phyloP scores from a whole-genome alignment of 2,888 invertebrate species.

The Nephrotoma guestfalica region DNA sequence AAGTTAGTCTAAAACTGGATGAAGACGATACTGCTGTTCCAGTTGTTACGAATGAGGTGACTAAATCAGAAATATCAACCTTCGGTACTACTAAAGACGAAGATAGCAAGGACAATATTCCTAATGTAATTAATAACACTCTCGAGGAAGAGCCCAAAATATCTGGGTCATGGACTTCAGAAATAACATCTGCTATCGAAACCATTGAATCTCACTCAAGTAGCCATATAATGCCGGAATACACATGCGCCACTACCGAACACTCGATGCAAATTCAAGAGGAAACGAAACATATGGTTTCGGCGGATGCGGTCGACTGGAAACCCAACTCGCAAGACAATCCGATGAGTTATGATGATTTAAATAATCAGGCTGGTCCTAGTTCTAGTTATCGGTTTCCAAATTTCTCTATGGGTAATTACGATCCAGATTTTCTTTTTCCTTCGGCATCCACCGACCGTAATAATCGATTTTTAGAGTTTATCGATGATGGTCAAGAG shows the following conservation, averaged over 20 bases:
- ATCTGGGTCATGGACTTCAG: neutral
- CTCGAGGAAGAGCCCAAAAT: neutral
- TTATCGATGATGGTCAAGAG: conserved; percentile 3
- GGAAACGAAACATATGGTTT: neutral
- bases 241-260: neutral
- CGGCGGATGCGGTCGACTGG: neutral
- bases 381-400: conserved; percentile 7
- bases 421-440: neutral
- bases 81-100: neutral
- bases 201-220: neutral
- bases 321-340: neutral
- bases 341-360: neutral
- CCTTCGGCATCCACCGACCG: neutral
- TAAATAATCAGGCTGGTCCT: conserved; percentile 3
- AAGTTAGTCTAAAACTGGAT: neutral
- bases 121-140: neutral
- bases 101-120: neutral
- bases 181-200: neutral
- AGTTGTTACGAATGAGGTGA: neutral
- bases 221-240: neutral
- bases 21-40: neutral
- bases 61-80: neutral
- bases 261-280: neutral
- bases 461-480: conserved; percentile 5
- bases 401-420: conserved; percentile 1